Base-by-base conservation (phyloP, 2,888 invertebrate species). In the Thera obeliscata region DNA sequence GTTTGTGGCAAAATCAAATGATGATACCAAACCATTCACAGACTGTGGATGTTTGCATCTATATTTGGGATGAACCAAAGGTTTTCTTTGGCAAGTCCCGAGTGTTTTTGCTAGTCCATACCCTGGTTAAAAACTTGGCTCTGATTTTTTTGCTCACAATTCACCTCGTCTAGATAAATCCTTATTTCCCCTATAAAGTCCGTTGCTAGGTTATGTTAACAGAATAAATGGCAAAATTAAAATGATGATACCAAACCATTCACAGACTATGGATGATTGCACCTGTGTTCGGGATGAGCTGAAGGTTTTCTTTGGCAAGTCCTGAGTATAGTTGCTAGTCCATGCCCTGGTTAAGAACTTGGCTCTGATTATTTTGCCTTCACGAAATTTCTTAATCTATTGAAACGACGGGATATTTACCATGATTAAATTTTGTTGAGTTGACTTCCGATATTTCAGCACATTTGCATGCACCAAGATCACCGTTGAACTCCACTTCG, bases 1-100 rank as follows among this genome's bases (percentile, higher is more conserved):
- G 68, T 65, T 69, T 62, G 54, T 62, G 50, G 63, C 58, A 61
- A 67, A 72, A 70, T 56, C 56, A 85, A 80, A 88, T 94, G 94
- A 94, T 94, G 94, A 94, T 80, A 82, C 86, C 88, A 85, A 87
- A 94, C 94, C 94, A 94, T 95, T 94, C 94, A 93, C 94, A 91
- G 94, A 94, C 93, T 82, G 84, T 86, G 85, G 87, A 83, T 78
- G 81, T 80, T 81, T 80, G 89, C 86, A 80, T 65, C 77, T 76
- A 74, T 72, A 80, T 79, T 78, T 75, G 49, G 76, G 83, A 81
- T 64, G 76, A 86, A 71, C 85, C 77, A 68, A 80, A 91, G 94
- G 94, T 94, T 94, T 92, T 94, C 93, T 94, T 84, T 70, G 69
- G 85, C 75, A 67, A 84, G 76, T 78, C 78, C 76, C 62, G 76